Base-by-base conservation (phyloP, 1,140 invertebrate species). In the Drosophila takahashii region DNA sequence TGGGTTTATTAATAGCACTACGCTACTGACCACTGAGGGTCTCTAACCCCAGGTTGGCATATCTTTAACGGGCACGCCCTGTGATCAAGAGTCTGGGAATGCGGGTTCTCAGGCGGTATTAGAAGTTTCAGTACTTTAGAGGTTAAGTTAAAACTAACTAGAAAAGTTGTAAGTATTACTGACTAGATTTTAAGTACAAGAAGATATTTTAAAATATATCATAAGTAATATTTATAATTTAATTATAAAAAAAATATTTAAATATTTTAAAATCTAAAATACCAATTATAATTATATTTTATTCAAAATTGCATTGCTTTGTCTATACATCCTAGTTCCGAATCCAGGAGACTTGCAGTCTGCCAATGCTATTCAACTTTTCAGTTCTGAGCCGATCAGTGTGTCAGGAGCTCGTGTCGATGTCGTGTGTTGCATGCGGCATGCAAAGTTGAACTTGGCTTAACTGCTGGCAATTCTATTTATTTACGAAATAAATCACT, bases 401-500 rank as follows among this genome's bases (percentile, higher is more conserved):
- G 69, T 72, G 69, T 72, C 69, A 53, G 26, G 50, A 56, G 64
- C 70, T 76, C 57, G 59, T 85, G 67, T 71, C 27, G 29, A 15
- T 27, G 51, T 32, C 42, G 64, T 34, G 52, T 57, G 79, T 89
- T 77, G 84, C 83, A 87, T 89, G 84, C 72, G 58, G 64, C 81
- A 81, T 81, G 73, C 86, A 79, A 90, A 90, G 78, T 58, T 62
- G 70, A 71, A 53, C 50, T 72, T 71, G 60, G 52, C 60, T 53
- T 66, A 79, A 81, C 62, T 81, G 81, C 70, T 70, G 66, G 86
- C 87, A 90, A 90, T 90, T 90, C 86, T 81, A 90, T 90, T 90
- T 90, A 90, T 90, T 90, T 90, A 73, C 62, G 52, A 90, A 90
- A 90, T 90, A 90, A 90, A 90, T 90, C 86, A 90, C 86, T 81